Evolutionary conservation across 2,797 vertebrate genomes (phyloP).

Genomic region (Sebastes iracundus): DNA sequence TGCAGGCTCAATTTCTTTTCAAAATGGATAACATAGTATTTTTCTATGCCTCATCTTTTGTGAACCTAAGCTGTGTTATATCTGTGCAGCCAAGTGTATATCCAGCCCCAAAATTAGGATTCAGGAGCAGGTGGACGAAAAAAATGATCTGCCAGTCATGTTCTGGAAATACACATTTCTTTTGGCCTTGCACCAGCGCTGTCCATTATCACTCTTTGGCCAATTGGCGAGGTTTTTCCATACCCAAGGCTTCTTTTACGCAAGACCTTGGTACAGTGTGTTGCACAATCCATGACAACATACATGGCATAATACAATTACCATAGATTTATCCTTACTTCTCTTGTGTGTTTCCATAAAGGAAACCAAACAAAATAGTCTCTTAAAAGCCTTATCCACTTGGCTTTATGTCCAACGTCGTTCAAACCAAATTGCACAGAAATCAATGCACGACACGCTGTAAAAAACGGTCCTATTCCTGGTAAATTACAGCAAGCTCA

Average conservation of each 20-base stretch:
- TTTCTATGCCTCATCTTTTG: neutral
- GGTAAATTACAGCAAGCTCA: constrained; percentile 31
- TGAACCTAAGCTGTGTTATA: neutral
- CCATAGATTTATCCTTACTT: neutral
- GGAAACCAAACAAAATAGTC: neutral
- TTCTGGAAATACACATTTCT: neutral
- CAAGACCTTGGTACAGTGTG: neutral
- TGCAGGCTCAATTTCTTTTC: neutral
- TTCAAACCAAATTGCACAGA: constrained; percentile 32
- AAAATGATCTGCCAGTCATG: neutral
- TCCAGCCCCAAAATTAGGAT: neutral
- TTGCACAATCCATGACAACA: neutral
- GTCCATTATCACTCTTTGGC: neutral
- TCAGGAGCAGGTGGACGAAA: neutral
- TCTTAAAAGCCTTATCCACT: neutral
- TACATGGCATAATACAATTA: neutral
- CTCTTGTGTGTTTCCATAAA: neutral
- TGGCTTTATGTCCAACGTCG: neutral
- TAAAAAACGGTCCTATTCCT: constrained; percentile 37
- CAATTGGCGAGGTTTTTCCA: neutral
- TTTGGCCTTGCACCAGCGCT: neutral
- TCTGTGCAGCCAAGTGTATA: neutral
- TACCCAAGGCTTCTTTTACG: neutral
- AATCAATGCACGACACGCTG: constrained; percentile 32
- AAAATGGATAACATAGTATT: neutral